Conservation (phyloP, 2,888 invertebrate genomes). For the Candidula unifasciata region DNA sequence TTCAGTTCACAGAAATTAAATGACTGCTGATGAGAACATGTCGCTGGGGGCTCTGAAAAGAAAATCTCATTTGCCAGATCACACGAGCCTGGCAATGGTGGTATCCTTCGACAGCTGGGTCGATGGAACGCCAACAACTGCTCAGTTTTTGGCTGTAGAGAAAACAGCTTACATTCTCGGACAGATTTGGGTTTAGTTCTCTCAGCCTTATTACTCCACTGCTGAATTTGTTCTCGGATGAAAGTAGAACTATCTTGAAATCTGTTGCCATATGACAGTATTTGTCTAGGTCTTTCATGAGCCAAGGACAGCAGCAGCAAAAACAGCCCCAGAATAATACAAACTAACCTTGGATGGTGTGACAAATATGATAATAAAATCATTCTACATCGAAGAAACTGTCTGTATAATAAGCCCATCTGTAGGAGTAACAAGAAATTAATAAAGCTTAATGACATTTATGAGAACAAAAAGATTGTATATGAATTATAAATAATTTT, state of each 20-base stretch:
- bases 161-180: constrained; percentile 18
- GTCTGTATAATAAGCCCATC: constrained; percentile 20
- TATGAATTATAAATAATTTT: no score
- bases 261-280: neutral
- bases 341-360: neutral
- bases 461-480: no score
- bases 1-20: constrained; percentile 46
- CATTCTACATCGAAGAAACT: constrained; percentile 17
- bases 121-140: no score
- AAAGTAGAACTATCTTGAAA: neutral
- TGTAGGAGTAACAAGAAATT: neutral
- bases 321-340: neutral
- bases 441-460: no score
- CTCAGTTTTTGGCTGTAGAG: neutral
- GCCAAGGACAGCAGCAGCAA: neutral
- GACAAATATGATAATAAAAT: neutral
- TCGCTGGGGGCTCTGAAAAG: constrained; percentile 37
- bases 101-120: constrained; percentile 41
- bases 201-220: neutral
- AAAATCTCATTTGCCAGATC: constrained; percentile 52
- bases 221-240: neutral
- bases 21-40: constrained; percentile 42
- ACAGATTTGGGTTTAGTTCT: neutral
- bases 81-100: constrained; percentile 53
- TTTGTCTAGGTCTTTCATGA: neutral